A percentile compares a stretch with the other conserved stretches of the same genome.
Evolutionary conservation across 2,797 vertebrate genomes (phyloP).

Genomic region (Sebastes aleutianus): DNA sequence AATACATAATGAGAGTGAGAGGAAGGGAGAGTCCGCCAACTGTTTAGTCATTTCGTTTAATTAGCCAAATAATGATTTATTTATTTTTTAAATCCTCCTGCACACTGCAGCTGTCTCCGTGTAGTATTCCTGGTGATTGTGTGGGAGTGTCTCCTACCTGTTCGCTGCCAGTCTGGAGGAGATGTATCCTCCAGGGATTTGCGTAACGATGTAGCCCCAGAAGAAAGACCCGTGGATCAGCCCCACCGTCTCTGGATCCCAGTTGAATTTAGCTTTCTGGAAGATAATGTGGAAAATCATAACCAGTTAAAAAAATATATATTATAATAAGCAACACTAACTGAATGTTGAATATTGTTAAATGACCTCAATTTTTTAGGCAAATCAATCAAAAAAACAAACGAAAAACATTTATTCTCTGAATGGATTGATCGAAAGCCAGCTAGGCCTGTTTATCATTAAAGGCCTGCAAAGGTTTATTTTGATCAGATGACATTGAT

Average conservation of each 20-base stretch:
- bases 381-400: background rate
- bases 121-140: background rate
- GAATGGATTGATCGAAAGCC: background rate
- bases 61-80: background rate
- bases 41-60: conserved; percentile 14
- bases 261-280: conserved; percentile 98
- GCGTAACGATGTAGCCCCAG: conserved; percentile 99
- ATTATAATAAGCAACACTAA: background rate
- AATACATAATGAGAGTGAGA: background rate
- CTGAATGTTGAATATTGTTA: background rate
- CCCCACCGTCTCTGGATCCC: conserved; percentile 97
- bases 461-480: background rate
- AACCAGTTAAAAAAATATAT: background rate
- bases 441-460: background rate
- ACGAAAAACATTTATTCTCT: background rate
- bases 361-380: background rate
- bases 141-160: conserved; percentile 82
- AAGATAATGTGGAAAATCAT: background rate
- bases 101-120: background rate
- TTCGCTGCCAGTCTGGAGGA: conserved; percentile 95
- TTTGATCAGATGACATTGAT: conserved; percentile 3
- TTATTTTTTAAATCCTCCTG: background rate
- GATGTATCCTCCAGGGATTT: conserved; percentile 97
- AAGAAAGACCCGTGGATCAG: conserved; percentile 99
- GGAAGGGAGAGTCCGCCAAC: background rate